These are phyloP conservation scores for Callimorpha dominula DNA, from an alignment of 2,888 invertebrate species.

Conservation along the genomic window DNA sequence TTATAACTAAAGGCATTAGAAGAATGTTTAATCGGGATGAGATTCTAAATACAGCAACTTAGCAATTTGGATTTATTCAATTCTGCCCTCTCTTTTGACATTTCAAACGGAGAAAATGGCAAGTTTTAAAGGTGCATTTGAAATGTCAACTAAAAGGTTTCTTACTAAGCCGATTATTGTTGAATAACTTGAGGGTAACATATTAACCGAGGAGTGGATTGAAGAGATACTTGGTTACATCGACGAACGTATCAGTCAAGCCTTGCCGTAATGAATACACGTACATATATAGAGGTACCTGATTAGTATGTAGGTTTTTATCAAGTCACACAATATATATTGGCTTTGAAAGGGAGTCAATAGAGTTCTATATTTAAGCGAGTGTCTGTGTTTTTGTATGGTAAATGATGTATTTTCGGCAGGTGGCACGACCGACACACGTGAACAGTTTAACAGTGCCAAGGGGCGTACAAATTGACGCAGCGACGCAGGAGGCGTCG, in stretches of 20 bases:
- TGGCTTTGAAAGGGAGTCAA: background rate
- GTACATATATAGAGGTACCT: background rate
- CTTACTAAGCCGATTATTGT: background rate
- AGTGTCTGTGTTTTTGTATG: background rate
- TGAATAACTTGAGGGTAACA: background rate
- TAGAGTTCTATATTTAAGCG: background rate
- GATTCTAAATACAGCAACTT: constrained; percentile 8
- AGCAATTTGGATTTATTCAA: background rate
- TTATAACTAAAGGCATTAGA: background rate
- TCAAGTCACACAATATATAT: background rate
- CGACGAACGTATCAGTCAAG: background rate
- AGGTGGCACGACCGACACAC: constrained; percentile 14
- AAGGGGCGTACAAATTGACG: constrained; percentile 80
- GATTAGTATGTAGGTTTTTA: background rate
- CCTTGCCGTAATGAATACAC: background rate
- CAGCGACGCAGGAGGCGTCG: constrained; percentile 81
- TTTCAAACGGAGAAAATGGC: background rate
- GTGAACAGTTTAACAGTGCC: constrained; percentile 67
- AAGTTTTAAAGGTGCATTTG: background rate
- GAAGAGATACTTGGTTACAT: background rate
- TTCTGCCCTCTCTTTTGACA: background rate
- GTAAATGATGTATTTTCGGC: background rate
- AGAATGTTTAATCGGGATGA: constrained; percentile 7
- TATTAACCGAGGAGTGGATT: too few relatives aligned
- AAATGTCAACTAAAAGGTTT: background rate